Percentiles rank a stretch among this genome's conserved stretches.
Conservation (phyloP, 2,797 vertebrate species). For the Tympanoctomys barrerae region DNA sequence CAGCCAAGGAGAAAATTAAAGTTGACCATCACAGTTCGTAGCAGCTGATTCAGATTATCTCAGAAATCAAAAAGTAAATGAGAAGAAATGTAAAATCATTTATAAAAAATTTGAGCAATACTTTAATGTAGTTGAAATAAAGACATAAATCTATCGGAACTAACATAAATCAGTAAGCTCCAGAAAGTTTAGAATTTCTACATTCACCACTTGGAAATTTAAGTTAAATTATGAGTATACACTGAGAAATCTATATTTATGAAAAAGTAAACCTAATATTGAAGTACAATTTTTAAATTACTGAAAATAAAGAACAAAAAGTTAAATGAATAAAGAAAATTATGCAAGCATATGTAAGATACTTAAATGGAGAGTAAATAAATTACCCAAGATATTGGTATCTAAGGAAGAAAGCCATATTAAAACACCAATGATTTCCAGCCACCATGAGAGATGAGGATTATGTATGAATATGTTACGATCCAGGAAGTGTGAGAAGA, state of each 20-base stretch:
- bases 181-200: background rate
- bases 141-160: background rate
- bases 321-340: background rate
- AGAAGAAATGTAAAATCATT: background rate
- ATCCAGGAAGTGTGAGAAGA: background rate
- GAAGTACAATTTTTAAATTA: background rate
- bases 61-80: background rate
- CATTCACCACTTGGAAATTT: background rate
- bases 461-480: background rate
- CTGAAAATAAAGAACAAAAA: slow-evolving; percentile 44
- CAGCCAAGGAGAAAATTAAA: background rate
- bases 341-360: background rate
- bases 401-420: slow-evolving; percentile 5
- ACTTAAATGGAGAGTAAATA: slow-evolving; percentile 34
- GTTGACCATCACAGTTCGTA: too few species aligned
- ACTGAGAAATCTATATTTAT: background rate
- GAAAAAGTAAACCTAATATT: too few species aligned
- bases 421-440: background rate
- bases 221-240: background rate
- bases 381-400: background rate
- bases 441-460: background rate
- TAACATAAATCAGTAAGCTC: background rate
- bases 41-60: background rate
- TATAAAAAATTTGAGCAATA: background rate
- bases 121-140: background rate